Evolutionary conservation across 1,140 invertebrate genomes (phyloP), one percentile per base, ranked within the genome.

Genomic region (Drosophila ercepeae): DNA sequence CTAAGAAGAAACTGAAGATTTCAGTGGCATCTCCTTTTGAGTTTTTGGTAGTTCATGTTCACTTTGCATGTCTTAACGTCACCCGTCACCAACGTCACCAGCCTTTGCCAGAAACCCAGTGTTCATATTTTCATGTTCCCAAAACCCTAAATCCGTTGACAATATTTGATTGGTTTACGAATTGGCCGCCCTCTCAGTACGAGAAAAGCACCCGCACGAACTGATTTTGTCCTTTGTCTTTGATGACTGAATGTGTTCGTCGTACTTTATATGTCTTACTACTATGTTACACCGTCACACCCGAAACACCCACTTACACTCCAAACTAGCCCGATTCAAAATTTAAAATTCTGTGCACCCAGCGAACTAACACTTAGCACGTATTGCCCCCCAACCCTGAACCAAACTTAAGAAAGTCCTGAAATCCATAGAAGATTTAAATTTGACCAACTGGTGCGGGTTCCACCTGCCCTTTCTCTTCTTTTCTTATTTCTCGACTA

Each of bases 131-230:
- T 29, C 32, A 11, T 32, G 7, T 11, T 19, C 39, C 39, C 16
- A 14, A 34, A 14, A 42, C 9, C 32, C 5, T 18, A 19, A 32
- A 54, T 19, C 32, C 25, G 29, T 11, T 16, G 23, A 39, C 29
- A 16, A 23, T 14, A 45, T 34, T 14, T 7, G 46, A 75, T 75
- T 75, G 72, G 72, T 68, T 75, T 50, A 60, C 49, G 52, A 75
- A 75, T 75, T 75, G 72, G 71, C 72, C 53, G 71, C 48, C 27
- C 49, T 39, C 51, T n/a, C 29, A 36, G 21, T 46, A 51, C n/a
- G 32, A 74, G 57, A 63, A 49, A 25, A 27, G 60, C 69, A 73
- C 52, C 34, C 63, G 52, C 45, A 64, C 70, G 51, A 29, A 42
- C 21, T 49, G 23, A 57, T 51, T 32, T 52, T 74, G 58, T 57